These are phyloP conservation scores for Drosophila leonis DNA, from an alignment of 2,888 invertebrate species.

Conservation along the genomic window DNA sequence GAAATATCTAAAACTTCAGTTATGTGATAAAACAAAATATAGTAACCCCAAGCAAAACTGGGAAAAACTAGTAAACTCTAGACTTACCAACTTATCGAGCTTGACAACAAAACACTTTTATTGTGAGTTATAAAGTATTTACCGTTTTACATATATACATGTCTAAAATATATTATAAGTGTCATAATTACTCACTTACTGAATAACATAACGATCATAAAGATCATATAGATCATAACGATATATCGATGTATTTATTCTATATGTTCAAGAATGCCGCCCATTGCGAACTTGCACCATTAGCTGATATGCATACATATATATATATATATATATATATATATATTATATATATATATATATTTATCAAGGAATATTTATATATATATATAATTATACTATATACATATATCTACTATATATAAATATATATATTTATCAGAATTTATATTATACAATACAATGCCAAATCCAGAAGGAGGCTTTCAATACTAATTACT, in stretches of 20 bases:
- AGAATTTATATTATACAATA: conserved; percentile 14
- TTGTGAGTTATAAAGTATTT: conserved; percentile 29
- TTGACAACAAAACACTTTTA: conserved; percentile 43
- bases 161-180: conserved; percentile 1
- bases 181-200: conserved; percentile 14
- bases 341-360: neutral
- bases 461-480: conserved; percentile 10
- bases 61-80: conserved; percentile 11
- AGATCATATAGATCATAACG: neutral
- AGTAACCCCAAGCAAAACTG: neutral
- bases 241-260: conserved; percentile 6
- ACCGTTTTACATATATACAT: neutral
- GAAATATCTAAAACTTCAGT: conserved; percentile 6
- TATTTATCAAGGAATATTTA: neutral
- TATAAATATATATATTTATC: neutral
- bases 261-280: conserved; percentile 24
- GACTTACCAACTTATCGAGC: conserved; percentile 42
- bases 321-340: neutral
- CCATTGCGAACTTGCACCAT: conserved; percentile 12
- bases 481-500: neutral
- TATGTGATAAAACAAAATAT: conserved; percentile 16
- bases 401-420: no score
- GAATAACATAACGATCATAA: neutral
- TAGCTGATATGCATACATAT: neutral
- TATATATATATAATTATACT: no score